These are phyloP conservation scores for Falco berigora DNA, from an alignment of 2,797 vertebrate species.

Conservation along the genomic window DNA sequence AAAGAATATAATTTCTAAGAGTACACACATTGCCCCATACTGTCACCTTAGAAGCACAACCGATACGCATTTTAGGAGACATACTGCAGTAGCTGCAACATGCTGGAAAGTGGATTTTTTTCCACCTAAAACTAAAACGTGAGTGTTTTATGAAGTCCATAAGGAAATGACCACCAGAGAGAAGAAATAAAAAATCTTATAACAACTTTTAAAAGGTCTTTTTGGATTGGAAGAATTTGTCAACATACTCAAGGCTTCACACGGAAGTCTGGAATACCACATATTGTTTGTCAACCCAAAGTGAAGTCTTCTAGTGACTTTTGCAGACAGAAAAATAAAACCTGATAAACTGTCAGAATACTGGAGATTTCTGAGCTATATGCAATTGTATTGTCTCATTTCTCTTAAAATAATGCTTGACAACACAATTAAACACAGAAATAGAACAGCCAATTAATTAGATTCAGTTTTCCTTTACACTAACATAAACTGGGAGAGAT, in stretches of 20 bases:
- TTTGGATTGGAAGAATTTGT: background rate
- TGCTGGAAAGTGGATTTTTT: background rate
- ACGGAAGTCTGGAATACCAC: background rate
- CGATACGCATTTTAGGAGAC: background rate
- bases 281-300: background rate
- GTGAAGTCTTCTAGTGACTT: background rate
- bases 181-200: background rate
- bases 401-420: constrained; percentile 15
- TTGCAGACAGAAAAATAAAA: background rate
- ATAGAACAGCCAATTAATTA: constrained; percentile 10
- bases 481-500: background rate
- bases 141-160: background rate
- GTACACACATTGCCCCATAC: background rate
- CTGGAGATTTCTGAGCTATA: background rate
- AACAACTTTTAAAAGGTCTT: background rate
- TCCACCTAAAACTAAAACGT: background rate
- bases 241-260: background rate
- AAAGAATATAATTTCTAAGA: background rate
- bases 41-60: background rate
- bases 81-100: background rate
- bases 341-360: background rate
- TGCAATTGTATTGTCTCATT: background rate
- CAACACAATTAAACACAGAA: constrained; percentile 15
- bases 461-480: constrained; percentile 7
- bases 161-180: background rate